A percentile compares a stretch with the other conserved stretches of the same genome.
phyloP scores from a whole-genome alignment of 2,888 invertebrate genomes.

The Plemyria rubiginata region DNA sequence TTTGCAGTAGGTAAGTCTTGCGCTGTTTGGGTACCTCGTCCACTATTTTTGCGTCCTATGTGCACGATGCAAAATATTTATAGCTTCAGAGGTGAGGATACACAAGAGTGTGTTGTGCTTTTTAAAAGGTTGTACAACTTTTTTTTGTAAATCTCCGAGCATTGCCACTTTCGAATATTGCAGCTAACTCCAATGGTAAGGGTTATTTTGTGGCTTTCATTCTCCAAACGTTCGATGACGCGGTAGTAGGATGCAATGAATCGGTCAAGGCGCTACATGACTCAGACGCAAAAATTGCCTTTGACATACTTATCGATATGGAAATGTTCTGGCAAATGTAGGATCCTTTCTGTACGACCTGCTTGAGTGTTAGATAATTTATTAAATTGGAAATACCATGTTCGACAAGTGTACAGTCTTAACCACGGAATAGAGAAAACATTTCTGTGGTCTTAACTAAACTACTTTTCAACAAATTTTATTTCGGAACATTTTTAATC shows the following conservation, averaged over 20 bases:
- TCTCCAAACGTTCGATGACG: constrained; percentile 69
- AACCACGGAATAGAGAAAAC: no score
- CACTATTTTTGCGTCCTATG: constrained; percentile 84
- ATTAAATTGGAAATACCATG: background rate
- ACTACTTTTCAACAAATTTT: no score
- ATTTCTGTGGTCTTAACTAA: no score
- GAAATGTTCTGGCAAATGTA: constrained; percentile 12
- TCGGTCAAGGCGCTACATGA: constrained; percentile 71
- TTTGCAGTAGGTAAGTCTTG: constrained; percentile 99
- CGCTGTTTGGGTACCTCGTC: constrained; percentile 99
- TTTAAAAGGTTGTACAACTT: no score
- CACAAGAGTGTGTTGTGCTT: no score
- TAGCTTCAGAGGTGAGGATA: no score
- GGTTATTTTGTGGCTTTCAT: constrained; percentile 66
- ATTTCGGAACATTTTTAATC: no score
- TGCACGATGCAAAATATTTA: no score
- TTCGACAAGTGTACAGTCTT: background rate
- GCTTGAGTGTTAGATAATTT: background rate
- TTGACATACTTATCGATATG: constrained; percentile 37
- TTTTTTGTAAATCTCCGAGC: background rate
- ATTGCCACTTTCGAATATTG: background rate
- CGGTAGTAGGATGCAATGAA: constrained; percentile 64
- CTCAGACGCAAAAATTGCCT: constrained; percentile 38
- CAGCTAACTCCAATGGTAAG: constrained; percentile 48
- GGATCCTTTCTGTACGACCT: constrained; percentile 6